A percentile compares a stretch with the other conserved stretches of the same genome.
These are phyloP conservation scores for Heliconius ethilla DNA, from an alignment of 2,888 invertebrate genomes.

Conservation along the genomic window DNA sequence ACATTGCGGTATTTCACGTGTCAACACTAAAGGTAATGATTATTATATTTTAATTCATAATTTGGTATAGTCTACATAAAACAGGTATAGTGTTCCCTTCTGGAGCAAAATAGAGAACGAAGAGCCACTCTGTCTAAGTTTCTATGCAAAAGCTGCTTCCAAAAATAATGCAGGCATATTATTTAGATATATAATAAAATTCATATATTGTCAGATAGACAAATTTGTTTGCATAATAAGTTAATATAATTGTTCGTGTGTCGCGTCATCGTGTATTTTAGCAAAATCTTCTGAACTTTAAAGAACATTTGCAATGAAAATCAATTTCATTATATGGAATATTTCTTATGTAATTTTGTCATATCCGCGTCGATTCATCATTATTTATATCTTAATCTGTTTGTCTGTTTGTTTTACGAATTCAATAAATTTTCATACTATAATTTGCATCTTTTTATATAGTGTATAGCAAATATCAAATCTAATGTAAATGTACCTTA, in stretches of 20 bases:
- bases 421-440: constrained; percentile 3
- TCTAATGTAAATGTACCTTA: background rate
- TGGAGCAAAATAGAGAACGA: too few species aligned
- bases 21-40: too few species aligned
- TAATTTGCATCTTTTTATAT: background rate
- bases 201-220: constrained; percentile 2
- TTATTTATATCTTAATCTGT: background rate
- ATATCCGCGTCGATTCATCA: background rate
- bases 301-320: constrained; percentile 23
- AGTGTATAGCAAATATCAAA: background rate
- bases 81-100: too few species aligned
- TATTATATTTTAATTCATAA: too few species aligned
- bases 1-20: too few species aligned
- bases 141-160: too few species aligned
- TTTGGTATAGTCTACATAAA: too few species aligned
- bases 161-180: background rate
- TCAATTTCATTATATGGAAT: background rate
- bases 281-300: constrained; percentile 7
- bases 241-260: background rate
- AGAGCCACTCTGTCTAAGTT: too few species aligned
- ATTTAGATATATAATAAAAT: background rate
- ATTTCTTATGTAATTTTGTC: constrained; percentile 12
- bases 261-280: background rate
- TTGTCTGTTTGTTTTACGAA: background rate
- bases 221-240: constrained; percentile 6